Evolutionary conservation across 1,140 invertebrate species (phyloP), one percentile per base, ranked within the genome.

Genomic region (Cheumatopsyche charites): DNA sequence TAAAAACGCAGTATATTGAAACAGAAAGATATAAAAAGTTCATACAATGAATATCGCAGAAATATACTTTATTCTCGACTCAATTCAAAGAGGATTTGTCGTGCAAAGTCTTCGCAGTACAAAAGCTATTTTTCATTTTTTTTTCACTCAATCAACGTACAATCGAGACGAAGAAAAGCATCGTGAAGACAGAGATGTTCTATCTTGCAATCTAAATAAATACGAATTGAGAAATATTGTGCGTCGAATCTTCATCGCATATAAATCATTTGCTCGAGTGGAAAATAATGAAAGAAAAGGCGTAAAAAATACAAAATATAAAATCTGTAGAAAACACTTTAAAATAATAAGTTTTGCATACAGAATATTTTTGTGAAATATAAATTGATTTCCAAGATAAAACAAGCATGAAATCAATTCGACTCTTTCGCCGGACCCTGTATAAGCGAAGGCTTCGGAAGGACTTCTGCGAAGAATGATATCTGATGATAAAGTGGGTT

Each of bases 401-500:
- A n/a, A n/a, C n/a, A n/a, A n/a, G n/a, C n/a, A n/a, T n/a, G n/a
- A n/a, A n/a, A n/a, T n/a, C n/a, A n/a, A n/a, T n/a, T n/a, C n/a
- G n/a, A n/a, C n/a, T n/a, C n/a, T n/a, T n/a, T n/a, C n/a, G n/a
- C n/a, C n/a, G n/a, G n/a, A n/a, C n/a, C n/a, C n/a, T n/a, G n/a
- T n/a, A n/a, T n/a, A n/a, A 23, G n/a, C 15, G 25, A 41, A 49
- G 21, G 23, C 1, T n/a, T n/a, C n/a, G n/a, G n/a, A n/a, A n/a
- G 19, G 13, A 21, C 23, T 66, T 47, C n/a, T n/a, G n/a, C 43
- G 63, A 68, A 55, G 70, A 75, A 75, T 75, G 74, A 75, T 75
- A 75, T 75, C 71, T 29, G 71, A 75, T 75, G 74, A 73, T 75
- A 75, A 75, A 75, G 68, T 75, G 63, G 71, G 74, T 73, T 75